Evolutionary conservation across 2,113 vertebrate genomes (phyloP), one percentile per base, ranked within the genome.

Genomic region (Echinops telfairi): DNA sequence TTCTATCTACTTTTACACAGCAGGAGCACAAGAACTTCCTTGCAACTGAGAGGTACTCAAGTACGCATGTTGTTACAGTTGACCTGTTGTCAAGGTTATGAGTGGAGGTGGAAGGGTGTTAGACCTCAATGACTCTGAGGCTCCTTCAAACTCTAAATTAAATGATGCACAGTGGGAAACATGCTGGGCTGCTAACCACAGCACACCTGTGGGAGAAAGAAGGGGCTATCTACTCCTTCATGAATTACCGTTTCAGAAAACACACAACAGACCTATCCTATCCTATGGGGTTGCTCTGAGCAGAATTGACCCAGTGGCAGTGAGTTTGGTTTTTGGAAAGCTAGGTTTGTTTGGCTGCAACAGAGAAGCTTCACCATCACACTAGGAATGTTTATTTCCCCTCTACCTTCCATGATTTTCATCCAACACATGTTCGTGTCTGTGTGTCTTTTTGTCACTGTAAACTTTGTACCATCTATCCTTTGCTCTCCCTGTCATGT

Each of bases 381-480:
- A 3, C 31, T 33, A 1, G 4, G 47, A 81, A 73, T 58, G 10
- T 53, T 64, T 60, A 27, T 43, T 81, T 95, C 53, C 33, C 36
- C 0, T 6, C 0, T 15, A 19, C 8, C 25, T 62, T 68, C 43
- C 71, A 3, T 68, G 20, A 58, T 86, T 33, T 89, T 70, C 17
- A 27, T 19, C 43, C 25, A 57, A 36, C 10, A 40, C 66, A n/a
- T 75, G 29, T 60, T 94, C 25, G 7, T 70, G 23, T 64, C n/a
- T 68, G 25, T 40, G 43, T 43, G 14, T 71, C 8, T 84, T 60
- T 91, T 40, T 75, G 10, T 77, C 29, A 40, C 53, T 66, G 4
- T 7, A 19, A 29, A 82, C 78, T 64, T 86, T 94, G 79, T 36
- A 82, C 92, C 79, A 64, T 78, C 58, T 95, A 22, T 84, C 23